phyloP scores from a whole-genome alignment of 2,113 vertebrate species.

The Athene noctua region DNA sequence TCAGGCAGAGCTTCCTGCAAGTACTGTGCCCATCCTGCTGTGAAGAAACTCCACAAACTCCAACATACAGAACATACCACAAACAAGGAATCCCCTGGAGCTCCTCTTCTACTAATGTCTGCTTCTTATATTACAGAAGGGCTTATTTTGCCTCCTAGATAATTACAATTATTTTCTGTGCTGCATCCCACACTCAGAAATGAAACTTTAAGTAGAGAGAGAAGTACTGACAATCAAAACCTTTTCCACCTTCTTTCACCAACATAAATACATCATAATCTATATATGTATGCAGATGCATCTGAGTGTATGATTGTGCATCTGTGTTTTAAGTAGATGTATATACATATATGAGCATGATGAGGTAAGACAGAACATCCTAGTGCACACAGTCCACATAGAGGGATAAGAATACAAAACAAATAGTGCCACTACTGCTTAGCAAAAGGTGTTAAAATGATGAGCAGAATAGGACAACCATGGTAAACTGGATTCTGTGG shows the following conservation, averaged over 20 bases:
- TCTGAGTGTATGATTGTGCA: not conserved
- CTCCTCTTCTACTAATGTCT: not conserved
- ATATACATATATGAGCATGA: not conserved
- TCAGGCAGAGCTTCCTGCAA: not conserved
- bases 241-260: not conserved
- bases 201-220: not conserved
- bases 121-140: not conserved
- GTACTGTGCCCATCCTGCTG: not conserved
- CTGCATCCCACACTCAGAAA: not conserved
- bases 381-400: not conserved
- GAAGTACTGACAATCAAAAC: not conserved
- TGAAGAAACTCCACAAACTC: not conserved
- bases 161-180: not conserved
- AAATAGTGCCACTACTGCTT: not conserved
- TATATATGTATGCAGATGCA: not conserved
- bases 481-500: not conserved
- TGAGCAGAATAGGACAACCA: not conserved
- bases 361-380: not conserved
- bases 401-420: not conserved
- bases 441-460: not conserved
- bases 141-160: not conserved
- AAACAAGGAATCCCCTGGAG: not conserved
- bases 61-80: not conserved
- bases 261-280: not conserved
- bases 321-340: not conserved